Base-by-base conservation (phyloP, 2,888 invertebrate genomes). In the Sisyra terminalis region DNA sequence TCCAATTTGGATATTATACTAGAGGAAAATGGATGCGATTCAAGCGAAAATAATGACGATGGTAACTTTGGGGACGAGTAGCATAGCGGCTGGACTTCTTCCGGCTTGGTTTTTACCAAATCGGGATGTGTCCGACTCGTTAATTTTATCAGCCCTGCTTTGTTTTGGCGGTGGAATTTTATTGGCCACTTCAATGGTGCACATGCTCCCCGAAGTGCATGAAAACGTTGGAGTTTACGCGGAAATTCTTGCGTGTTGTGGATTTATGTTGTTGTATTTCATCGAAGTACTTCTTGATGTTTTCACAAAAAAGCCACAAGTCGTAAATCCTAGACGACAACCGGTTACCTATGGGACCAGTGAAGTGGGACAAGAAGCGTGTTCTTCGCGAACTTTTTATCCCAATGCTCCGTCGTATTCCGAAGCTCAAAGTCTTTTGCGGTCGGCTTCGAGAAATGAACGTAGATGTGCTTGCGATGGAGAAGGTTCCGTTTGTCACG, bases 81-180 rank as follows among this genome's bases (percentile, higher is more conserved):
- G 84, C 46, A 69, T 84, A 42, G 37, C 79, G 1, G 63, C 75
- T 1, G 86, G 87, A 1, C 65, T 84, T 57, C 51, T 80, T 1
- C 86, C 86, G 2, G 69, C 73, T 0, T 70, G 71, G 46, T 70
- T 81, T 50, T 70, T 76, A 1, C 66, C 70, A 32, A 62, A 66
- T 5, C 66, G 73, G 32, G 65, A 73, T 38, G 65, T 65, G 47
- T 63, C 67, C 16, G 70, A 71, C 53, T 78, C 78, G 1, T 56
- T 83, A 2, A 52, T 75, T 2, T 65, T 82, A 1, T 83, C 84
- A 1, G 67, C 75, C 11, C 60, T 83, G 6, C 64, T 87, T 2
- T 86, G 84, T 54, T 84, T 83, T 52, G 87, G 87, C 3, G 85
- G 79, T 5, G 87, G 87, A 1, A 80, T 87, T 15, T 66, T 87